Evolutionary conservation across 2,113 vertebrate genomes (phyloP).

Genomic region (Phrynocephalus versicolor): DNA sequence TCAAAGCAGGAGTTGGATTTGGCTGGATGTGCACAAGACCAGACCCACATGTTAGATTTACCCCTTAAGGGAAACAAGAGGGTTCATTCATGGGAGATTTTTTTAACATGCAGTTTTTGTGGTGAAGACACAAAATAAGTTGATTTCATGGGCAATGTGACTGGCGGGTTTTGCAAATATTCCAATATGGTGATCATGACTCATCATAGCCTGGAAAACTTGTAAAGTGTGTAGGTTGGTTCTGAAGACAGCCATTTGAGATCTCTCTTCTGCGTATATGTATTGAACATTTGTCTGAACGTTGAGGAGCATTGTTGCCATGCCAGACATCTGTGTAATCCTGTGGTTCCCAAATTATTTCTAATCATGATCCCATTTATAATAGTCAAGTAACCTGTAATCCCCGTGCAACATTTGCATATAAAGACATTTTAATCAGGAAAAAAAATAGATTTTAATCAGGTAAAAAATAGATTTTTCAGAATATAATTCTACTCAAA

Average conservation of each 20-base stretch:
- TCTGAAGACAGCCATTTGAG: not conserved
- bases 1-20: constrained; percentile 3
- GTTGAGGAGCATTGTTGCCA: not conserved
- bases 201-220: not conserved
- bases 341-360: no score
- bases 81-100: not conserved
- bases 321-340: not conserved
- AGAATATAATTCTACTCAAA: no score
- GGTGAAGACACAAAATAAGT: not conserved
- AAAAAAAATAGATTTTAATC: no score
- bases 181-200: not conserved
- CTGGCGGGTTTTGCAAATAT: not conserved
- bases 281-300: not conserved
- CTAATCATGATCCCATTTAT: no score
- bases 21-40: not conserved
- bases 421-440: no score
- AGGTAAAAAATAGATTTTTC: no score
- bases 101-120: not conserved
- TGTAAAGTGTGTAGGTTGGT: not conserved
- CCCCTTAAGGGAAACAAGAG: not conserved
- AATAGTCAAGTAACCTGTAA: no score
- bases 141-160: not conserved
- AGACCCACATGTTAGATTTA: not conserved
- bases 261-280: not conserved
- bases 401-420: no score